Conservation (phyloP, 1,140 invertebrate genomes). For the Asbolus verrucosus region DNA sequence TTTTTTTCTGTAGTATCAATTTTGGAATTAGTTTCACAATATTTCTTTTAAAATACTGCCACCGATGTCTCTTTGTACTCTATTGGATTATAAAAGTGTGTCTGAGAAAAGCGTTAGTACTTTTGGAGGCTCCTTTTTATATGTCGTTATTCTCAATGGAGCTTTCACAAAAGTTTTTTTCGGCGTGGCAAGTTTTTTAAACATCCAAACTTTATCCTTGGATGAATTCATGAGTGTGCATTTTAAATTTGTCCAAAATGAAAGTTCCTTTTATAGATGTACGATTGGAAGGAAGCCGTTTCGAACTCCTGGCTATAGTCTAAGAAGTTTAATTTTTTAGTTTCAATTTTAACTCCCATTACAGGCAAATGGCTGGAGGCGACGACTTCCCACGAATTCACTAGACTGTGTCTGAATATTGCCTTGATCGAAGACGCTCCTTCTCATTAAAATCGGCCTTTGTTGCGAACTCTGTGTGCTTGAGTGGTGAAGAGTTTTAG, state of each 20-base stretch:
- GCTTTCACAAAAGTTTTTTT: slow-evolving; percentile 11
- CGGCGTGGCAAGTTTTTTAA: not conserved
- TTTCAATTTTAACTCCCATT: not conserved
- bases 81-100: slow-evolving; percentile 3
- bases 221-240: too few species aligned
- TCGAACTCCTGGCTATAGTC: not conserved
- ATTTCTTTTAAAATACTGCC: too few species aligned
- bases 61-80: too few species aligned
- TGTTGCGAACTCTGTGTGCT: slow-evolving; percentile 19
- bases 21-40: too few species aligned
- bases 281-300: not conserved
- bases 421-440: slow-evolving; percentile 29
- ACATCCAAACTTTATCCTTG: too few species aligned
- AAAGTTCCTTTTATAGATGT: too few species aligned
- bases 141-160: not conserved
- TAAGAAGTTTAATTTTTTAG: not conserved
- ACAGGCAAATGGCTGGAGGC: not conserved
- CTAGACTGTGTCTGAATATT: slow-evolving; percentile 32
- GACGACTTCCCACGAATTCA: not conserved
- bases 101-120: not conserved
- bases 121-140: not conserved
- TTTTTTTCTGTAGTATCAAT: too few species aligned
- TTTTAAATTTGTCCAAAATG: not conserved
- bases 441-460: slow-evolving; percentile 33
- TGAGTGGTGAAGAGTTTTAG: slow-evolving; percentile 1